Base-by-base conservation (phyloP, 2,888 invertebrate species). In the Drosophila prolongata region DNA sequence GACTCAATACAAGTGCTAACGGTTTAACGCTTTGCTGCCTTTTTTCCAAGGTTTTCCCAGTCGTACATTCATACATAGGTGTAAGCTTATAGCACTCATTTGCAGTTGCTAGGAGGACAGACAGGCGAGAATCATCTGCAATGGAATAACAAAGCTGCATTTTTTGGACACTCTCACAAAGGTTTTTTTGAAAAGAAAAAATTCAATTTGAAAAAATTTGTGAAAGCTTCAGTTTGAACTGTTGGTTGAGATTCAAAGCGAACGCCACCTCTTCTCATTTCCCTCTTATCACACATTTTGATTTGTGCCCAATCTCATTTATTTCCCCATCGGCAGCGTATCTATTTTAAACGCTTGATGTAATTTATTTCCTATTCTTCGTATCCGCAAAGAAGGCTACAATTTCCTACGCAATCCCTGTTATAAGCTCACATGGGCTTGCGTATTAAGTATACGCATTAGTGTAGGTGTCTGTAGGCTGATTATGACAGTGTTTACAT, bases 1-100 rank as follows among this genome's bases (percentile, higher is more conserved):
- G 53, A 77, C 84, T 79, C 71, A 72, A 80, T 75, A 69, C 65
- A 75, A 69, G 78, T 76, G 87, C 87, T 70, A 86, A 77, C 84
- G 77, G 80, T 61, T 88, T 83, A 75, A 83, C 87, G 71, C 79
- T 75, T 75, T 75, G 55, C 77, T 40, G 46, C 57, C 67, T 58
- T 67, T 66, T 67, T 61, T 54, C 52, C 53, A 49, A 49, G 47
- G 35, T 13, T 35, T 49, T 35, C 34, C 30, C 9, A 14, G 46
- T 30, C 10, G 1, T 8, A 47, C 46, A 47, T 9, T 3, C 54
- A 27, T n/a, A 44, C 24, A 57, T 27, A 49, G 52, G 35, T 46
- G 61, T 56, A 60, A 60, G 69, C 56, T 61, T 66, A 53, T 50
- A 53, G 73, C 73, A 80, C 69, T 74, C 85, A 80, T 84, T 80